phyloP scores from a whole-genome alignment of 1,140 invertebrate genomes.

The Elysia chlorotica region DNA sequence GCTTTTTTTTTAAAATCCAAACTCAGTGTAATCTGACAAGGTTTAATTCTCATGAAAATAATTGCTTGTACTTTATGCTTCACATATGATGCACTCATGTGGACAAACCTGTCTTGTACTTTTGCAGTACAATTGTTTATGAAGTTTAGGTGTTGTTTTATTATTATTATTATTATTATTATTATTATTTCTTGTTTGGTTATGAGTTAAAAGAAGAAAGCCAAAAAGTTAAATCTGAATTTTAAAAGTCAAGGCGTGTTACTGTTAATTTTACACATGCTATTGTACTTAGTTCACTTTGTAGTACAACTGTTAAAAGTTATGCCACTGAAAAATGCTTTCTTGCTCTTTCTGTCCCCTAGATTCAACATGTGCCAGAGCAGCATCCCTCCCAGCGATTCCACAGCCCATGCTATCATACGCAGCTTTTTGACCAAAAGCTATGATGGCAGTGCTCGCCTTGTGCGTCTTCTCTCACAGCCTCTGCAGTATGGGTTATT shows the following conservation, averaged over 20 bases:
- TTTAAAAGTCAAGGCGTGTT: neutral
- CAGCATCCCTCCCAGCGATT: constrained; percentile 65
- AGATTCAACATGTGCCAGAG: constrained; percentile 7
- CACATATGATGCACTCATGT: no score
- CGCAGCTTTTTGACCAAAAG: constrained; percentile 70
- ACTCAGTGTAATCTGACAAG: no score
- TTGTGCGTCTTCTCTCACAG: constrained; percentile 78
- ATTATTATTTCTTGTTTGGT: neutral
- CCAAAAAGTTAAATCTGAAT: neutral
- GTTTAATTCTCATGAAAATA: neutral
- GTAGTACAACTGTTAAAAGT: neutral
- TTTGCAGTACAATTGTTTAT: neutral
- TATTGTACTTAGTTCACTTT: neutral
- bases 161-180: constrained; percentile 1
- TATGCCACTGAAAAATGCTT: neutral
- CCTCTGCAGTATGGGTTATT: constrained; percentile 87
- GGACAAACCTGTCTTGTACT: no score
- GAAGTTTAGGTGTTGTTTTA: neutral
- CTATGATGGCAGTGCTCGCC: constrained; percentile 67
- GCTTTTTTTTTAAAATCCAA: no score
- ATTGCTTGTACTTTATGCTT: neutral
- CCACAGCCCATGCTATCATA: constrained; percentile 81
- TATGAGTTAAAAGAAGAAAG: neutral
- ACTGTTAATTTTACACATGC: neutral
- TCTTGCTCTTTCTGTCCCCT: neutral